Percentiles rank a stretch among this genome's conserved stretches.
Conservation (phyloP, 2,113 vertebrate genomes). For the Lanius collurio region DNA sequence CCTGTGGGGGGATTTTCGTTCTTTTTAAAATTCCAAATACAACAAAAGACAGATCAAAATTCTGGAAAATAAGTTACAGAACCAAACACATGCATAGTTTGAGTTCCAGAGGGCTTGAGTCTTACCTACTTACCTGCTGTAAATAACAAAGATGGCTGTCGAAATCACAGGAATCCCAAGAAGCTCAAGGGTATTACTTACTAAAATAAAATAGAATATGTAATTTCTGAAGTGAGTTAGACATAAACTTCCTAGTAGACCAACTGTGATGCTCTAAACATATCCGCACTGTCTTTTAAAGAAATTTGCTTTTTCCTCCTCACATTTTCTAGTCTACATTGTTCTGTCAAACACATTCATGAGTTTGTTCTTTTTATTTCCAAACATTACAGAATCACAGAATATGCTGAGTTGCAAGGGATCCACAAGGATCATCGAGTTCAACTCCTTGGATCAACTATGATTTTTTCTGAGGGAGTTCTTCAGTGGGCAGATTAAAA, state of each 20-base stretch:
- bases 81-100: background rate
- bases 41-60: background rate
- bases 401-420: background rate
- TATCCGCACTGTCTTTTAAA: background rate
- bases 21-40: background rate
- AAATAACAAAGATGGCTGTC: background rate
- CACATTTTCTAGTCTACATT: background rate
- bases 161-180: background rate
- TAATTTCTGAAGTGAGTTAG: background rate
- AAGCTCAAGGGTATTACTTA: background rate
- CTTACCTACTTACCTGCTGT: background rate
- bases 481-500: background rate
- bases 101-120: background rate
- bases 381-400: background rate
- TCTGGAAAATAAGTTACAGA: background rate
- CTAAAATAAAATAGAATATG: background rate
- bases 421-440: background rate
- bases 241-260: background rate
- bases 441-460: background rate
- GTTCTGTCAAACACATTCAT: background rate
- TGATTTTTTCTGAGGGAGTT: background rate
- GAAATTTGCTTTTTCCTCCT: fast-evolving
- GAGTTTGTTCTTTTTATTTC: background rate
- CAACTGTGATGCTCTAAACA: background rate
- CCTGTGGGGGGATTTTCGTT: fast-evolving